A percentile compares a stretch with the other conserved stretches of the same genome.
Evolutionary conservation across 1,140 invertebrate genomes (phyloP).

Genomic region (Drosophila arizonae): DNA sequence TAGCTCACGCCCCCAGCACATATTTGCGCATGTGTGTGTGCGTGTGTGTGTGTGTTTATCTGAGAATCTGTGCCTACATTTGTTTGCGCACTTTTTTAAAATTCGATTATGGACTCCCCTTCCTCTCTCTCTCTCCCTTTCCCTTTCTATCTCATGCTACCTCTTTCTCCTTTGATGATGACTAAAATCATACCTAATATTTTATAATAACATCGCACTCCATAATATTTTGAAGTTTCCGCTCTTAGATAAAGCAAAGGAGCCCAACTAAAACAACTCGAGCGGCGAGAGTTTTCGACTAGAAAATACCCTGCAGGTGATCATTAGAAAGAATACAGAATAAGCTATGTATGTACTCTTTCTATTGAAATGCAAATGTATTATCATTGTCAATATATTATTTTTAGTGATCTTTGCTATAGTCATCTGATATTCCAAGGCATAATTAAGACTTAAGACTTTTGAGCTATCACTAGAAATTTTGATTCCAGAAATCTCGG

Average conservation of each 20-base stretch:
- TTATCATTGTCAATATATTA: no score
- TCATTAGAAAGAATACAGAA: no score
- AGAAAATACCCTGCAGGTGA: background rate
- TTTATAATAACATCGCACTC: conserved; percentile 30
- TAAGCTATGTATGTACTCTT: no score
- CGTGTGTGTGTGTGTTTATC: conserved; percentile 9
- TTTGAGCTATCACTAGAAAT: no score
- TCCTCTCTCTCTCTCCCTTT: background rate
- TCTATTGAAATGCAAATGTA: no score
- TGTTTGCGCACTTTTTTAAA: conserved; percentile 48
- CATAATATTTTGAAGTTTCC: conserved; percentile 28
- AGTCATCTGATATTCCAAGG: no score
- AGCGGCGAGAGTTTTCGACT: background rate
- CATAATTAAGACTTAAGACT: no score
- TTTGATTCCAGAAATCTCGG: no score
- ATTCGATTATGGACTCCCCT: conserved; percentile 1
- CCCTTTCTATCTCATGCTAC: background rate
- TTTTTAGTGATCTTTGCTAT: no score
- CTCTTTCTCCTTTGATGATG: background rate
- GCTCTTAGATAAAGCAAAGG: conserved; percentile 9
- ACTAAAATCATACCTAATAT: background rate
- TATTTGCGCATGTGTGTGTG: background rate
- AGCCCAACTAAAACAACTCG: background rate
- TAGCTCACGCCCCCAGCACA: conserved; percentile 38
- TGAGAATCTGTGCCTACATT: conserved; percentile 28